These are phyloP conservation scores for Melanogrammus aeglefinus DNA, from an alignment of 2,797 vertebrate genomes.

Conservation along the genomic window DNA sequence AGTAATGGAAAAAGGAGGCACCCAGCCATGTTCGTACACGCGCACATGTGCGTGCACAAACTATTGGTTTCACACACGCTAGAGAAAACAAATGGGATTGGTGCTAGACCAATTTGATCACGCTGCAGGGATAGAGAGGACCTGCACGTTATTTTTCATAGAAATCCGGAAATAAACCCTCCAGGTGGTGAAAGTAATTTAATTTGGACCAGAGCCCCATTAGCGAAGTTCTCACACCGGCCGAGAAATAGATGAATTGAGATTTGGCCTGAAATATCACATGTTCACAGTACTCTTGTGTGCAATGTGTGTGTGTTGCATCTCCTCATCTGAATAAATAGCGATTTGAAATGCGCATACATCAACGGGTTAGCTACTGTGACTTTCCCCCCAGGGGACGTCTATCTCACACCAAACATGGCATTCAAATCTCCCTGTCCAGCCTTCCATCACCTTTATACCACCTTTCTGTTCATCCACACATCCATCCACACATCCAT, in stretches of 20 bases:
- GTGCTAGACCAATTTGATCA: background rate
- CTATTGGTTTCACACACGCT: background rate
- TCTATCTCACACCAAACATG: slow-evolving; percentile 17
- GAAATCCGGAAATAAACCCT: background rate
- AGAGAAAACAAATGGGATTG: background rate
- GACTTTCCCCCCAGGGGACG: slow-evolving; percentile 14
- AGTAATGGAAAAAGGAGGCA: slow-evolving; percentile 42
- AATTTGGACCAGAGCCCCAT: background rate
- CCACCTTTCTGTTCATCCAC: background rate
- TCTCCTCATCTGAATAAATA: slow-evolving; percentile 51
- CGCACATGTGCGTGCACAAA: background rate
- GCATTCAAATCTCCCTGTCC: slow-evolving; percentile 23
- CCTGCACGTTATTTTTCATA: background rate
- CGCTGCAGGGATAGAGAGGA: background rate
- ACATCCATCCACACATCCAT: background rate
- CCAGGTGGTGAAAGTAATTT: background rate
- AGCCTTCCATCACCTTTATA: slow-evolving; percentile 2
- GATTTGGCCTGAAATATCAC: background rate
- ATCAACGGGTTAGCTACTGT: slow-evolving; percentile 46
- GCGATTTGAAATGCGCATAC: slow-evolving; percentile 64
- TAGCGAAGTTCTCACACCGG: background rate
- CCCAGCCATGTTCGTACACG: background rate
- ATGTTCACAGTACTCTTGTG: background rate
- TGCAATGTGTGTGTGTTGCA: slow-evolving; percentile 15
- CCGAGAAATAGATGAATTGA: background rate